Evolutionary conservation across 2,888 invertebrate species (phyloP).

Genomic region (Catocala fraxini): DNA sequence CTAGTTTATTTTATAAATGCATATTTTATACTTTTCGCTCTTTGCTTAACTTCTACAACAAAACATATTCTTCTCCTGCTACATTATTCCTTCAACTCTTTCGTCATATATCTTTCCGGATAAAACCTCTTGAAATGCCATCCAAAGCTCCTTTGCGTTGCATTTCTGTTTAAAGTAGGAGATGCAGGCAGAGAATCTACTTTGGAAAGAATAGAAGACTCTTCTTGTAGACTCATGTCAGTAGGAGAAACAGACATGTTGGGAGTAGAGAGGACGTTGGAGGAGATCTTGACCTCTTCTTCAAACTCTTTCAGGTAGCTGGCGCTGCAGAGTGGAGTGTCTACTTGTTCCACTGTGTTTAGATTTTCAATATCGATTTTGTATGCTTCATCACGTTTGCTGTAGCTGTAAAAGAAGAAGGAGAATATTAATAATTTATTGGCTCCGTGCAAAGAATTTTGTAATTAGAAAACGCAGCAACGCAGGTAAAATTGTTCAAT

Average conservation of each 20-base stretch:
- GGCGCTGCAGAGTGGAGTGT: slow-evolving; percentile 93
- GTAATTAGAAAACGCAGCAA: too few species aligned
- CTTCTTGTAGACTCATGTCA: slow-evolving; percentile 65
- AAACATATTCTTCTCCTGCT: neutral
- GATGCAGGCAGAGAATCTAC: slow-evolving; percentile 68
- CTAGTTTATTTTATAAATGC: too few species aligned
- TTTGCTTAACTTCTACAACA: neutral
- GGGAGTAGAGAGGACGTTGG: slow-evolving; percentile 61
- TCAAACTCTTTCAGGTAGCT: slow-evolving; percentile 87
- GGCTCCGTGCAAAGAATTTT: too few species aligned
- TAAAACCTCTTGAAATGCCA: slow-evolving; percentile 75
- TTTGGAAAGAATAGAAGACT: slow-evolving; percentile 57
- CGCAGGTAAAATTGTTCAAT: too few species aligned
- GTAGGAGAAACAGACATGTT: slow-evolving; percentile 64
- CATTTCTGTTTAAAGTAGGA: slow-evolving; percentile 64
- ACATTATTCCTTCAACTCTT: slow-evolving; percentile 22
- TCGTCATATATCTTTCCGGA: slow-evolving; percentile 59
- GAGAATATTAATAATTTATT: neutral
- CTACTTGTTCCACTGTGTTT: slow-evolving; percentile 89
- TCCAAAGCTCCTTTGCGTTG: slow-evolving; percentile 74
- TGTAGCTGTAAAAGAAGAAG: slow-evolving; percentile 76
- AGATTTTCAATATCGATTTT: slow-evolving; percentile 89
- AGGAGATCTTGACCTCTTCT: slow-evolving; percentile 71
- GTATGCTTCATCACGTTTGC: slow-evolving; percentile 87
- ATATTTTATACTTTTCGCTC: too few species aligned